phyloP scores from a whole-genome alignment of 92 coral and sea anemone genomes.

The Epizoanthus stellaris region DNA sequence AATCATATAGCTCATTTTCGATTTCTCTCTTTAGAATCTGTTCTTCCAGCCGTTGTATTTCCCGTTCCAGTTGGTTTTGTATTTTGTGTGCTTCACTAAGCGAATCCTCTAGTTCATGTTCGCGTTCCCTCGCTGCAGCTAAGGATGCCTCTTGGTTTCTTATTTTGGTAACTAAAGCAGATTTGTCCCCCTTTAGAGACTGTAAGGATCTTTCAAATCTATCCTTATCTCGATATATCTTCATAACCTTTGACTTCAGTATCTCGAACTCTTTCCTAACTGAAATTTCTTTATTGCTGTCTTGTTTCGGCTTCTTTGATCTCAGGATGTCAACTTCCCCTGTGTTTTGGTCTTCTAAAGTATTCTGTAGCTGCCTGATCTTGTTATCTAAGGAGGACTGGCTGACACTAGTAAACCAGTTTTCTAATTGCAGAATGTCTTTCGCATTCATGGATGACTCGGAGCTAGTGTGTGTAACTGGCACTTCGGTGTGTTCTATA shows the following conservation, averaged over 20 bases:
- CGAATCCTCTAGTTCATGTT: too few species aligned
- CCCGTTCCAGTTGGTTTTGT: too few species aligned
- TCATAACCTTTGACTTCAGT: neutral
- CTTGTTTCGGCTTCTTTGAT: neutral
- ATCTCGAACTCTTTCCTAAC: neutral
- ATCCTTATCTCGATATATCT: neutral
- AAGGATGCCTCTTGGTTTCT: too few species aligned
- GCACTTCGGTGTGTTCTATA: neutral
- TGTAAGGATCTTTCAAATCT: too few species aligned
- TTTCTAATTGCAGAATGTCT: neutral
- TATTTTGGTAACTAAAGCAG: too few species aligned
- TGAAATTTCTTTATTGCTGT: neutral
- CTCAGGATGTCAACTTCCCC: constrained; percentile 18
- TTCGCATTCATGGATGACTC: neutral
- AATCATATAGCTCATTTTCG: too few species aligned
- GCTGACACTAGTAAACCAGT: constrained; percentile 4
- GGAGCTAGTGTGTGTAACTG: neutral
- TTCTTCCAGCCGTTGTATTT: too few species aligned
- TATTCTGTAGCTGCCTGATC: neutral
- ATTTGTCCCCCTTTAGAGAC: too few species aligned
- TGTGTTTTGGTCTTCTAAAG: neutral
- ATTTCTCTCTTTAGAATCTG: too few species aligned
- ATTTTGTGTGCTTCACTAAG: too few species aligned
- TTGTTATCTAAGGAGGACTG: neutral
- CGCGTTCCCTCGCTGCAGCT: too few species aligned